Percentiles rank a stretch among this genome's conserved stretches.
Evolutionary conservation across 1,140 invertebrate species (phyloP).

Genomic region (Hylaeus volcanicus): DNA sequence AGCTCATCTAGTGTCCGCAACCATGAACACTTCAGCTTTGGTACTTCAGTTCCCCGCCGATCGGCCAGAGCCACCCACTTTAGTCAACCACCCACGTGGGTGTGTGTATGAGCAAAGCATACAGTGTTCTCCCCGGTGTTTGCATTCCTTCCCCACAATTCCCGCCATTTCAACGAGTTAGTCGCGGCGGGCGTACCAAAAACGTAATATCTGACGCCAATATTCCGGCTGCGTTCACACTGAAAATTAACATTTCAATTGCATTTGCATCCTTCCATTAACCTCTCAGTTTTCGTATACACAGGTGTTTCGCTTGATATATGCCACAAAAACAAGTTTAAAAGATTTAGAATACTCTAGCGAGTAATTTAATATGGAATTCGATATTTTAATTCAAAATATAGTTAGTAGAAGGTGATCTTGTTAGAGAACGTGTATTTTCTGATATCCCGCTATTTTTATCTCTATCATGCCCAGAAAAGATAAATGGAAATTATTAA

Average conservation of each 20-base stretch:
- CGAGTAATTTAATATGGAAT: too few species aligned
- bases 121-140: conserved; percentile 52
- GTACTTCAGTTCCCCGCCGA: conserved; percentile 28
- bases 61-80: conserved; percentile 59
- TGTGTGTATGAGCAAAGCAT: conserved; percentile 44
- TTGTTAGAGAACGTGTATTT: too few species aligned
- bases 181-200: neutral
- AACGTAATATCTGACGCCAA: conserved; percentile 2
- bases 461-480: too few species aligned
- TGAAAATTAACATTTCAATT: neutral
- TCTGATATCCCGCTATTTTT: too few species aligned
- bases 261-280: neutral
- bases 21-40: conserved; percentile 25
- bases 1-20: conserved; percentile 19
- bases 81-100: conserved; percentile 54
- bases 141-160: conserved; percentile 55
- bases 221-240: neutral
- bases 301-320: too few species aligned
- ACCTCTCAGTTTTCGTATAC: too few species aligned
- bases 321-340: too few species aligned
- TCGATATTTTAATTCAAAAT: too few species aligned
- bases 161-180: conserved; percentile 26
- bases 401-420: too few species aligned
- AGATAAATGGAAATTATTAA: too few species aligned
- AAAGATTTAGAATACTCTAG: too few species aligned